phyloP scores from a whole-genome alignment of 2,888 invertebrate species.

The Nomada lathburiana region DNA sequence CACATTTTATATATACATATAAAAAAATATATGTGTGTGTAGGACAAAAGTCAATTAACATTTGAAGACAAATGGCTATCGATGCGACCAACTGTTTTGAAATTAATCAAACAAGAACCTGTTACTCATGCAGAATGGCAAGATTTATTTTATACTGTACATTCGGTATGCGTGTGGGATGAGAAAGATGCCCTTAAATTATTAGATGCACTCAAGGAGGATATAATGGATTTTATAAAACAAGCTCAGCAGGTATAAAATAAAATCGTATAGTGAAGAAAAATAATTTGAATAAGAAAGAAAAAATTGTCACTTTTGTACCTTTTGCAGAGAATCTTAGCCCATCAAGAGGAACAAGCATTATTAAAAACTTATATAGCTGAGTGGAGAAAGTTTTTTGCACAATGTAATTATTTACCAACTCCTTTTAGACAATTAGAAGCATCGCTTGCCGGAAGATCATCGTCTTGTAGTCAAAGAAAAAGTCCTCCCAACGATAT shows the following conservation, averaged over 20 bases:
- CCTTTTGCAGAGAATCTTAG: conserved; percentile 89
- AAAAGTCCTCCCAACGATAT: conserved; percentile 90
- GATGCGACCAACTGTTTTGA: conserved; percentile 97
- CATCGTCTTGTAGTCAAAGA: conserved; percentile 80
- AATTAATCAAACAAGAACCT: conserved; percentile 96
- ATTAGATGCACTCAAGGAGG: conserved; percentile 94
- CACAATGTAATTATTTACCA: conserved; percentile 98
- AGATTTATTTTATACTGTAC: conserved; percentile 97
- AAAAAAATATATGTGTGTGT: conserved; percentile 20
- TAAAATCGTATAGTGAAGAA: background rate
- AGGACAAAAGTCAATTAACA: conserved; percentile 92
- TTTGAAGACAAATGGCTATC: conserved; percentile 99
- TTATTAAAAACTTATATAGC: conserved; percentile 97
- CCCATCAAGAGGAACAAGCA: conserved; percentile 97
- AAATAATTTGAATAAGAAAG: background rate
- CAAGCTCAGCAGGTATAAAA: conserved; percentile 91
- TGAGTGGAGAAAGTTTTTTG: conserved; percentile 99
- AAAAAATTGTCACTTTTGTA: background rate
- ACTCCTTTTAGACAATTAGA: conserved; percentile 98
- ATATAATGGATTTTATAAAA: conserved; percentile 97
- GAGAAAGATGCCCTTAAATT: conserved; percentile 96
- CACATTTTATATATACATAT: background rate
- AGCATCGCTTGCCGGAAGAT: conserved; percentile 91
- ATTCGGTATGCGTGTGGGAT: conserved; percentile 98
- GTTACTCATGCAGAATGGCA: conserved; percentile 99